Conservation (phyloP, 1,140 invertebrate species). For the Subanguina moxae region DNA sequence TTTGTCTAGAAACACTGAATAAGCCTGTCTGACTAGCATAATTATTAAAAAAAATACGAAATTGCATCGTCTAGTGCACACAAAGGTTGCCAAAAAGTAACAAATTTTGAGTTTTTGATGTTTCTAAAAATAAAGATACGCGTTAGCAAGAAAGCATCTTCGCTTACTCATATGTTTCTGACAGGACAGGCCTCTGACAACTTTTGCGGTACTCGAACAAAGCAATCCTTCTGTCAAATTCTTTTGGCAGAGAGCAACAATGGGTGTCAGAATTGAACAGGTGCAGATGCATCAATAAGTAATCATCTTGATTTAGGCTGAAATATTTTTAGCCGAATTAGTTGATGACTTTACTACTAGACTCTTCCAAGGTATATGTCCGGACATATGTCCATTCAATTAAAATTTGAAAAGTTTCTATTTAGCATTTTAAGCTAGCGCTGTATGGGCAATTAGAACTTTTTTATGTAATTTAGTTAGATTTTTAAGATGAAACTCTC, state of each 20-base stretch:
- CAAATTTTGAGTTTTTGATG: constrained; percentile 30
- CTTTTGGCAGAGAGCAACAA: constrained; percentile 36
- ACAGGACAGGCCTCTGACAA: constrained; percentile 19
- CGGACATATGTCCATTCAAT: no score
- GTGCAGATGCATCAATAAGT: constrained; percentile 33
- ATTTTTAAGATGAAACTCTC: no score
- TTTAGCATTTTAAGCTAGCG: no score
- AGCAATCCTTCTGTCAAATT: constrained; percentile 25
- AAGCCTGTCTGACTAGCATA: not conserved
- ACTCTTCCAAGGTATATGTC: no score
- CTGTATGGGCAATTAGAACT: no score
- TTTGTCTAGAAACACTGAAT: constrained; percentile 35
- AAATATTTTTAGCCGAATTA: constrained; percentile 1
- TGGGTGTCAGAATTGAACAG: constrained; percentile 30
- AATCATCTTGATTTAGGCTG: constrained; percentile 25
- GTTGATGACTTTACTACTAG: no score
- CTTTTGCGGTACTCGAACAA: constrained; percentile 25
- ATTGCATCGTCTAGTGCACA: constrained; percentile 30
- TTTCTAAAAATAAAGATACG: constrained; percentile 26
- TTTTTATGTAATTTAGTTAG: no score
- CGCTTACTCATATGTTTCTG: constrained; percentile 28
- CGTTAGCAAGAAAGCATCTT: constrained; percentile 11
- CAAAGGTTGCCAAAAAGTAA: constrained; percentile 37
- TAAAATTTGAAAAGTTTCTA: not conserved
- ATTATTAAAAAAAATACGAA: constrained; percentile 17